Evolutionary conservation across 2,888 invertebrate species (phyloP).

Genomic region (Kuschelorhynchus macadamiae): DNA sequence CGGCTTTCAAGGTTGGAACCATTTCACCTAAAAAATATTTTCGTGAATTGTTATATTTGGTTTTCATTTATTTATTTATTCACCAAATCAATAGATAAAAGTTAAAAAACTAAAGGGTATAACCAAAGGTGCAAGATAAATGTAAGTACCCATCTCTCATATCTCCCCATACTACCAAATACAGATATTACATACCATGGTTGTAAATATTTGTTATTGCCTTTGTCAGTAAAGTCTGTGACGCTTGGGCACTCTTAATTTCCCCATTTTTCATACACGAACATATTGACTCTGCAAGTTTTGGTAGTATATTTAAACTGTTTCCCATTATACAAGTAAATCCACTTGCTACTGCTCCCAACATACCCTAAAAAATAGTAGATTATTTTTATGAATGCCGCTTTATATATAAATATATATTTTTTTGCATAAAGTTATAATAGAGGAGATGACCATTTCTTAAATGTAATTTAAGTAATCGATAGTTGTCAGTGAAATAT

Average conservation of each 20-base stretch:
- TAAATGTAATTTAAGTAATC: no score
- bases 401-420: no score
- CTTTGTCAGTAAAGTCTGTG: slow-evolving; percentile 72
- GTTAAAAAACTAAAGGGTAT: no score
- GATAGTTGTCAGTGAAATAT: no score
- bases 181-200: slow-evolving; percentile 72
- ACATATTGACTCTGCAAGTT: slow-evolving; percentile 73
- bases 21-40: slow-evolving; percentile 76
- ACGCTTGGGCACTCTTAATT: slow-evolving; percentile 68
- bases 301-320: slow-evolving; percentile 78
- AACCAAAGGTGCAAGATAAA: no score
- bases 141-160: no score
- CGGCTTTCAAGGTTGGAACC: slow-evolving; percentile 80
- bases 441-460: no score
- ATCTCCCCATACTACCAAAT: no score
- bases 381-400: neutral
- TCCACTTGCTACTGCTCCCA: slow-evolving; percentile 78
- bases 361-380: slow-evolving; percentile 72
- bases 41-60: neutral
- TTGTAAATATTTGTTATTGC: slow-evolving; percentile 71
- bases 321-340: slow-evolving; percentile 83
- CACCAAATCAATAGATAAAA: no score
- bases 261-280: slow-evolving; percentile 72
- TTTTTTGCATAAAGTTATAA: no score
- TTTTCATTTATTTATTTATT: slow-evolving; percentile 5